These are phyloP conservation scores for Arvicanthis niloticus DNA, from an alignment of 2,113 vertebrate species.

Conservation along the genomic window DNA sequence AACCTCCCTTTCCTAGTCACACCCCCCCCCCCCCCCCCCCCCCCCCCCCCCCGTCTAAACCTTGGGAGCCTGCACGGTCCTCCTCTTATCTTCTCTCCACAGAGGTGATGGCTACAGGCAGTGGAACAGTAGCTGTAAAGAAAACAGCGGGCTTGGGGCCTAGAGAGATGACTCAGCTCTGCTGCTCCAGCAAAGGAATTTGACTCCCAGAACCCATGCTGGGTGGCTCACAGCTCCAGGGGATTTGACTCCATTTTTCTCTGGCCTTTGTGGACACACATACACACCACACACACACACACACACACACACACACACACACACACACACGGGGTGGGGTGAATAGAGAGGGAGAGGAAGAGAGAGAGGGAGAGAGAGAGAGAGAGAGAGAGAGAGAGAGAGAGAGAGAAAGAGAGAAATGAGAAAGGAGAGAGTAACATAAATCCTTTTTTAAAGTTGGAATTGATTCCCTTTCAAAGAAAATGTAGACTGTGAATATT, in stretches of 20 bases:
- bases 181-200: neutral
- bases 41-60: neutral
- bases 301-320: neutral
- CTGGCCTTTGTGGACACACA: neutral
- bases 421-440: neutral
- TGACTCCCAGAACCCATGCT: neutral
- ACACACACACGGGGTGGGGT: neutral
- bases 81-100: neutral
- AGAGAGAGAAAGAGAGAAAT: neutral
- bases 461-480: neutral
- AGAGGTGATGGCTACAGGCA: neutral
- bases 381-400: neutral
- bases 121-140: neutral
- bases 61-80: neutral
- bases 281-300: neutral
- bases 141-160: neutral
- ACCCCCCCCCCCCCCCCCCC: too few relatives aligned
- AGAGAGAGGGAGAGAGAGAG: neutral
- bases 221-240: neutral
- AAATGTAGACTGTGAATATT: neutral
- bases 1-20: neutral
- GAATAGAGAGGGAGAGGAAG: neutral
- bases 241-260: neutral
- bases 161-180: neutral
- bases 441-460: neutral